Base-by-base conservation (phyloP, 2,113 vertebrate genomes). In the Tetraodon nigroviridis region DNA sequence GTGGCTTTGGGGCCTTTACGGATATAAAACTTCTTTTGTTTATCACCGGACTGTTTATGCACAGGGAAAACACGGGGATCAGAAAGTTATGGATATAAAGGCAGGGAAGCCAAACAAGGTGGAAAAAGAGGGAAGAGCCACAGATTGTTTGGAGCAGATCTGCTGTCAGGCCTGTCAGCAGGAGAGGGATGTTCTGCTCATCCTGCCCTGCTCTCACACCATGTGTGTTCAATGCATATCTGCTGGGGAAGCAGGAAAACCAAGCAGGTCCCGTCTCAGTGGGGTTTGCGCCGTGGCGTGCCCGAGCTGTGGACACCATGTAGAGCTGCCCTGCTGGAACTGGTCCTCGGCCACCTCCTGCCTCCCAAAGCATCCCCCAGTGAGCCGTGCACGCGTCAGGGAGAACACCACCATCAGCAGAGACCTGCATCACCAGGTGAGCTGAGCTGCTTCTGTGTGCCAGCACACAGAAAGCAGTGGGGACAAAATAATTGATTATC, bases 131-230 rank as follows among this genome's bases (percentile, higher is more conserved):
- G 61, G 64, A 16, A 68, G 57, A 21, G 51, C 45, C n/a, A 44
- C 7, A 11, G 58, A 64, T 4, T 64, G n/a, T 22, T 47, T 64
- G 55, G 48, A 64, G 42, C 52, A 61, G 15, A 48, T 62, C 2
- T 0, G 5, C 14, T 91, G 90, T 57, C 81, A 77, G 2, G 69
- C 75, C 17, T 91, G 89, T 57, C 61, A 60, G 7, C 59, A 40
- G 14, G 58, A 8, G 1, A 69, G 52, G 24, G 78, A 80, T 11
- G n/a, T 61, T 0, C 61, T 70, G 19, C 66, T 87, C 66, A 81
- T 90, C 57, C 73, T 91, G 49, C 88, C 90, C 3, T 91, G 87
- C 64, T 89, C 87, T 41, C 88, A 89, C 62, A 71, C 71, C 20
- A 67, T 90, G 58, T 91, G 89, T 29, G 53, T 45, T 47, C 53